Percentiles rank a stretch among this genome's conserved stretches.
Evolutionary conservation across 2,113 vertebrate species (phyloP).

Genomic region (Dromiciops gliroides): DNA sequence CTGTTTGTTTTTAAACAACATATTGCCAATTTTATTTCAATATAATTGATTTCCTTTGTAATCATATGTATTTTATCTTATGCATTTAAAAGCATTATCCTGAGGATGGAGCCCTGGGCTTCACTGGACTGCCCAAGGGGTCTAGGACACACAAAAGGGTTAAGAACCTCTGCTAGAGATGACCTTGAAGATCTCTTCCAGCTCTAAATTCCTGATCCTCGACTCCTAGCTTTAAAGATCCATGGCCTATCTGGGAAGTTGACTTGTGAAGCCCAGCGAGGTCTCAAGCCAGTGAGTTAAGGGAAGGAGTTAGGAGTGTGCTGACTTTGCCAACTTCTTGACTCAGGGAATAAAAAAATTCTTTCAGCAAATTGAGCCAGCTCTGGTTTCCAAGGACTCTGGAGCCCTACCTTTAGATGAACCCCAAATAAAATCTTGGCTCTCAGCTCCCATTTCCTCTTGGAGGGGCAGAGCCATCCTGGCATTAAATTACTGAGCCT

Average conservation of each 20-base stretch:
- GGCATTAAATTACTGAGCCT: neutral
- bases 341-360: neutral
- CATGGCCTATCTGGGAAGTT: neutral
- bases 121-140: neutral
- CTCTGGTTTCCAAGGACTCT: neutral
- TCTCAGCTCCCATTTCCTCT: neutral
- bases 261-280: neutral
- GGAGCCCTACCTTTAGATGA: neutral
- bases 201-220: neutral
- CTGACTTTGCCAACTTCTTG: constrained; percentile 3
- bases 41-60: neutral
- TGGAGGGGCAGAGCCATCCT: neutral
- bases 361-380: neutral
- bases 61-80: neutral
- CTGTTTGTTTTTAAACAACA: neutral
- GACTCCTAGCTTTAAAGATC: neutral
- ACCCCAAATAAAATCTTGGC: neutral
- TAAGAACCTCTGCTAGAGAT: neutral
- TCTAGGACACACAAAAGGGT: neutral
- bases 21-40: neutral
- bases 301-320: neutral
- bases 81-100: neutral
- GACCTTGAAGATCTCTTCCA: neutral
- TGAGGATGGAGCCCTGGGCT: neutral
- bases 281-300: neutral